phyloP scores from a whole-genome alignment of 2,797 vertebrate genomes.

The Leucoraja ocellata region DNA sequence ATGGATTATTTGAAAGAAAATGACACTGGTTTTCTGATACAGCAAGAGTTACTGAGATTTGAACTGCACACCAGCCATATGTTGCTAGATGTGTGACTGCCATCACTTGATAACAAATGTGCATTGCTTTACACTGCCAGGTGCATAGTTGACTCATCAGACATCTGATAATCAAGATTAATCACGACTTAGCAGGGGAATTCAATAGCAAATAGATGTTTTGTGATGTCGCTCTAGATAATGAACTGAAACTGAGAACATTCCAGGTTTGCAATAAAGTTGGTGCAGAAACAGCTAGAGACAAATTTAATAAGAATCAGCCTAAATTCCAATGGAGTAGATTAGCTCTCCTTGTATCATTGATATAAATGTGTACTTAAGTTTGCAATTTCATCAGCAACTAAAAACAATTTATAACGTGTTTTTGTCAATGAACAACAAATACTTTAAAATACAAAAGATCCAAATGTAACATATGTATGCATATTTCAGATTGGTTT shows the following conservation, averaged over 20 bases:
- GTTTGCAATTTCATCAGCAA: not conserved
- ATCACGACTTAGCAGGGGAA: not conserved
- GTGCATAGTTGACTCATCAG: not conserved
- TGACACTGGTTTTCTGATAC: not conserved
- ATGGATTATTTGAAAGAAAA: not conserved
- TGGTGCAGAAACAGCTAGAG: no score
- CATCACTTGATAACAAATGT: not conserved
- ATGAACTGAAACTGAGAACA: not conserved
- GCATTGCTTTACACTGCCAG: not conserved
- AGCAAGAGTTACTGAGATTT: not conserved
- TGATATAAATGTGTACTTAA: not conserved
- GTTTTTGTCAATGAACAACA: not conserved
- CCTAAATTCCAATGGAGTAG: not conserved
- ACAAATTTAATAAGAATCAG: not conserved
- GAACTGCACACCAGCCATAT: not conserved
- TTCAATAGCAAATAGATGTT: not conserved
- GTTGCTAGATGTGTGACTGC: not conserved
- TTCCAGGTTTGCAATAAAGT: not conserved
- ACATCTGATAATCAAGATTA: conserved; percentile 20
- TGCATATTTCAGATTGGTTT: not conserved
- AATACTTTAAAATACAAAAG: not conserved
- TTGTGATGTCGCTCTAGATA: not conserved
- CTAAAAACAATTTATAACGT: not conserved
- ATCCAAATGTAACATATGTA: not conserved
- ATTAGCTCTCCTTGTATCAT: not conserved